Evolutionary conservation across 2,888 invertebrate genomes (phyloP).

Genomic region (Sylvicola fuscatus): DNA sequence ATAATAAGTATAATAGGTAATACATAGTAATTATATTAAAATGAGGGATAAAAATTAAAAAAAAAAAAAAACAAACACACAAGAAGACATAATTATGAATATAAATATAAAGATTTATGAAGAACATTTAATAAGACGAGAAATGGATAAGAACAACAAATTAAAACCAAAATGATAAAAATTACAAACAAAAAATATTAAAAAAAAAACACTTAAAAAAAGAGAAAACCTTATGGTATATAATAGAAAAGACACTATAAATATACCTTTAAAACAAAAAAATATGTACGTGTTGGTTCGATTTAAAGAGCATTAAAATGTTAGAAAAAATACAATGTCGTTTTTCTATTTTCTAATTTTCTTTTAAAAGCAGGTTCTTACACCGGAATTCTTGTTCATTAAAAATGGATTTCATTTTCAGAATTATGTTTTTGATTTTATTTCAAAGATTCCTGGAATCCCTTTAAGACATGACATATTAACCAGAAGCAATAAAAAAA

Average conservation of each 20-base stretch:
- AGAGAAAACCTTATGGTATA: slow-evolving; percentile 11
- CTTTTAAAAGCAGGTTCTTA: no score
- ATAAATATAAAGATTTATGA: slow-evolving; percentile 1
- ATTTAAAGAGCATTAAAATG: slow-evolving; percentile 16
- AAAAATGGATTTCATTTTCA: no score
- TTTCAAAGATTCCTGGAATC: no score
- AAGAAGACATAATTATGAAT: not conserved
- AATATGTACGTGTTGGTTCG: slow-evolving; percentile 17
- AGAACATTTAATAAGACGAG: slow-evolving; percentile 1
- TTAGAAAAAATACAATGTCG: slow-evolving; percentile 12
- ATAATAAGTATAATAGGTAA: not conserved
- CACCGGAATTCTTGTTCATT: no score
- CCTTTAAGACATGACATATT: no score
- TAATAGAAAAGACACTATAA: slow-evolving; percentile 11
- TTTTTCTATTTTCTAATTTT: no score
- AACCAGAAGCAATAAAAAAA: no score
- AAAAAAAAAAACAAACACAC: slow-evolving; percentile 1
- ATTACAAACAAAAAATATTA: slow-evolving; percentile 7
- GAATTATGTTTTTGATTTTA: no score
- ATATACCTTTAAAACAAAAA: slow-evolving; percentile 12
- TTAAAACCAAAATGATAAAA: slow-evolving; percentile 3
- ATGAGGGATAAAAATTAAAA: not conserved
- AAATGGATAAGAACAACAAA: slow-evolving; percentile 1
- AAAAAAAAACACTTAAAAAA: slow-evolving; percentile 9
- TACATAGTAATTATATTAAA: slow-evolving; percentile 1